Evolutionary conservation across 2,113 vertebrate genomes (phyloP).

Genomic region (Falco punctatus): DNA sequence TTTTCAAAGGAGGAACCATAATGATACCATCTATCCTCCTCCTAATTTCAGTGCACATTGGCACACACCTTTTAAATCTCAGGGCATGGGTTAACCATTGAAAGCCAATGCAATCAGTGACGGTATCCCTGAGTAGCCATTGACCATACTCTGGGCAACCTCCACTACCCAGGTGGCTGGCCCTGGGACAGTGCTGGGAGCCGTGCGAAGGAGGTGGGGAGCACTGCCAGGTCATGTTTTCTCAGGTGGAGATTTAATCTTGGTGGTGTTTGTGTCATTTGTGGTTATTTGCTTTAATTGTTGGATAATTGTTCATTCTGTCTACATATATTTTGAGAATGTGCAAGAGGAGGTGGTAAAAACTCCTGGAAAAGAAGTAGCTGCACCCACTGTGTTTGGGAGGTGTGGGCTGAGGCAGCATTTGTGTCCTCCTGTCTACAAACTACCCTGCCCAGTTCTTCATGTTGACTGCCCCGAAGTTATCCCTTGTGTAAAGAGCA

Average conservation of each 20-base stretch:
- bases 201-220: accelerated
- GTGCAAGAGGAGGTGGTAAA: neutral
- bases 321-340: neutral
- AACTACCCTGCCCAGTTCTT: neutral
- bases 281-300: neutral
- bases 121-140: neutral
- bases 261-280: neutral
- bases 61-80: neutral
- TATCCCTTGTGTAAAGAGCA: neutral
- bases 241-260: neutral
- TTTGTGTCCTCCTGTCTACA: neutral
- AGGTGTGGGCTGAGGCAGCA: neutral
- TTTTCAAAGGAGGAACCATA: neutral
- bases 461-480: neutral
- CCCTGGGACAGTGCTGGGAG: neutral
- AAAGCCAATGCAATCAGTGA: accelerated
- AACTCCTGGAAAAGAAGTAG: neutral
- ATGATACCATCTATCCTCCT: neutral
- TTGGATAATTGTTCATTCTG: neutral
- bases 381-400: neutral
- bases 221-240: accelerated
- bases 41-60: neutral
- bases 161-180: neutral
- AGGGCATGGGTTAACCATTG: neutral
- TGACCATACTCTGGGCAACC: neutral